Conservation (phyloP, 2,888 invertebrate species). For the Cheilosia grossa region DNA sequence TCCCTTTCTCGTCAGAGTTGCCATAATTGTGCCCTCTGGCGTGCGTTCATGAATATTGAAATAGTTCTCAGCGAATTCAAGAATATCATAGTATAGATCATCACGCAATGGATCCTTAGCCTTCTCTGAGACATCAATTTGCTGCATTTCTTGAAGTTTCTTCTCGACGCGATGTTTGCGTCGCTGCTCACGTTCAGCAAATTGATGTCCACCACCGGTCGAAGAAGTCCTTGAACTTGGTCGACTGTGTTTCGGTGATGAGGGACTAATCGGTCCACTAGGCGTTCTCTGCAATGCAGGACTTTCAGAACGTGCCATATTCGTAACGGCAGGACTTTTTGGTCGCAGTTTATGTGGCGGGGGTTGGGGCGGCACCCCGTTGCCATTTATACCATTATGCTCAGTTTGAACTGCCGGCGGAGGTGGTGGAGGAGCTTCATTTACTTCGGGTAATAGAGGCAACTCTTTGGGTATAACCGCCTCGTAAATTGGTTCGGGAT, state of each 20-base stretch:
- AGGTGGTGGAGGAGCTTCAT: conserved; percentile 68
- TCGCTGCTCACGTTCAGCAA: conserved; percentile 89
- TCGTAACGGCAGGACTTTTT: conserved; percentile 81
- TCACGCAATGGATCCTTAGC: conserved; percentile 83
- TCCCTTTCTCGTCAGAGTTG: conserved; percentile 91
- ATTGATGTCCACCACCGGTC: conserved; percentile 83
- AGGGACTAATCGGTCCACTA: conserved; percentile 78
- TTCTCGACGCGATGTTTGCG: conserved; percentile 93
- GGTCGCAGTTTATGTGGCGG: conserved; percentile 80
- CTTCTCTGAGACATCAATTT: conserved; percentile 81
- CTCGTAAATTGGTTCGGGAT: conserved; percentile 92
- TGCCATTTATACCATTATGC: conserved; percentile 65
- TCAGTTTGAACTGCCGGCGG: conserved; percentile 64
- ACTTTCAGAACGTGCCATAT: conserved; percentile 79
- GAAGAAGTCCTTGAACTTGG: conserved; percentile 84
- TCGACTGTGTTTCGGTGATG: conserved; percentile 84
- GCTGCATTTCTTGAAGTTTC: conserved; percentile 92
- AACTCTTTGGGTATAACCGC: conserved; percentile 89
- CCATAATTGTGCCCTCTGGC: conserved; percentile 94
- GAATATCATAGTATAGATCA: conserved; percentile 90
- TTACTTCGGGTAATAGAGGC: conserved; percentile 82
- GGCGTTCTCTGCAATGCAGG: conserved; percentile 76
- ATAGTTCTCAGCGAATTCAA: conserved; percentile 96
- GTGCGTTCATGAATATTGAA: conserved; percentile 95
- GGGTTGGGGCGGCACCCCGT: conserved; percentile 43